Evolutionary conservation across 2,888 invertebrate genomes (phyloP).

Genomic region (Sinotaia quadrata): DNA sequence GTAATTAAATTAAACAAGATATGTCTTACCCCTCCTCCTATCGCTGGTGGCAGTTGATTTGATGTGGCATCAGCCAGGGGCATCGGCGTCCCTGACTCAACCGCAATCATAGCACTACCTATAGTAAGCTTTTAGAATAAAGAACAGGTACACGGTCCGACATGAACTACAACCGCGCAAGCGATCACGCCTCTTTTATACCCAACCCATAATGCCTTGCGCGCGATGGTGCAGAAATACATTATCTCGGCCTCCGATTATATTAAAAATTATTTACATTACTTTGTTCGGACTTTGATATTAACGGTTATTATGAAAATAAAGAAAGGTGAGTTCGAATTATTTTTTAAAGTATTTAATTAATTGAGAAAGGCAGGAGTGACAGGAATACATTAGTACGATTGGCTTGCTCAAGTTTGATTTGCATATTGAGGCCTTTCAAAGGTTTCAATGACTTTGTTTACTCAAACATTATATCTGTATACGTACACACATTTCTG

Average conservation of each 20-base stretch:
- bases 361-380: neutral
- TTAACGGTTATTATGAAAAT: neutral
- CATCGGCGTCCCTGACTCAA: constrained; percentile 13
- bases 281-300: neutral
- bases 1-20: neutral
- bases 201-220: constrained; percentile 39
- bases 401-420: neutral
- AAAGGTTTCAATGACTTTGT: neutral
- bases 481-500: too few species aligned
- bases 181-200: constrained; percentile 38
- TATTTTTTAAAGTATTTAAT: neutral
- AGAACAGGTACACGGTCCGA: constrained; percentile 30
- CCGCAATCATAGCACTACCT: constrained; percentile 24
- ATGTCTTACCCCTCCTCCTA: neutral
- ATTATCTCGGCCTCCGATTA: neutral
- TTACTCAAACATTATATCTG: too few species aligned
- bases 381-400: neutral
- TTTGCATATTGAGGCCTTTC: neutral
- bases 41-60: neutral
- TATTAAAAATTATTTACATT: neutral
- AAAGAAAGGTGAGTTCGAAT: neutral
- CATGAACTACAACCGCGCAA: constrained; percentile 34
- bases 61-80: constrained; percentile 6
- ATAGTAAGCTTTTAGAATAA: constrained; percentile 7
- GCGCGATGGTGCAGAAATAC: neutral